Conservation (phyloP, 2,113 vertebrate genomes). For the Ciconia boyciana region DNA sequence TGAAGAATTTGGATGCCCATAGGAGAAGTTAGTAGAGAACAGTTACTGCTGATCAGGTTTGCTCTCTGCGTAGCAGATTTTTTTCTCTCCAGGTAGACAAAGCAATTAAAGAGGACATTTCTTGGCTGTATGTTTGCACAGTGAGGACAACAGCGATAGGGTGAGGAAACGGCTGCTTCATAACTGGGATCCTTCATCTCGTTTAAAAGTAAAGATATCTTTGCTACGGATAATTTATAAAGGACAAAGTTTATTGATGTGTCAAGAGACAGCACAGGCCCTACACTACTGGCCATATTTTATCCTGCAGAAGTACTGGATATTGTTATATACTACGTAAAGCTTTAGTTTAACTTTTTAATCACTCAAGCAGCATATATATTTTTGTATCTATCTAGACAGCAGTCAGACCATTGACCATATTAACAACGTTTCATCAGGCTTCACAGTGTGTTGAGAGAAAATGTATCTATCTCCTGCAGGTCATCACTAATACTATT, state of each 20-base stretch:
- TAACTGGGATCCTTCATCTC: background rate
- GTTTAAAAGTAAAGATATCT: background rate
- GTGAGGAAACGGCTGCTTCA: background rate
- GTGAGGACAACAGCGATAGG: background rate
- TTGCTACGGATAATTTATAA: background rate
- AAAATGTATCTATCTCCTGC: slow-evolving; percentile 8
- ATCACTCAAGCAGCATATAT: background rate
- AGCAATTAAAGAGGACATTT: background rate
- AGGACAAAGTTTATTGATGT: background rate
- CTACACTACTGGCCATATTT: background rate
- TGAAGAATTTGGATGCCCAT: background rate
- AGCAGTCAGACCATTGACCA: background rate
- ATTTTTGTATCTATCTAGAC: background rate
- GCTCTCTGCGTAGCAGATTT: background rate
- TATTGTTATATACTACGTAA: background rate
- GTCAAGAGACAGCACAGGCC: background rate
- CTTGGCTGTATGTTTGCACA: background rate
- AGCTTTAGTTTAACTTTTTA: background rate
- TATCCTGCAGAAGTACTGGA: background rate
- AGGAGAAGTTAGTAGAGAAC: background rate
- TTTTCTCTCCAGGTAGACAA: background rate
- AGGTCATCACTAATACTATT: background rate
- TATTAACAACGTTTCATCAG: background rate
- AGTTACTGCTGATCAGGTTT: background rate
- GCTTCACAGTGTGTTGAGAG: background rate